Conservation (phyloP, 2,113 vertebrate species). For the Coturnix japonica region DNA sequence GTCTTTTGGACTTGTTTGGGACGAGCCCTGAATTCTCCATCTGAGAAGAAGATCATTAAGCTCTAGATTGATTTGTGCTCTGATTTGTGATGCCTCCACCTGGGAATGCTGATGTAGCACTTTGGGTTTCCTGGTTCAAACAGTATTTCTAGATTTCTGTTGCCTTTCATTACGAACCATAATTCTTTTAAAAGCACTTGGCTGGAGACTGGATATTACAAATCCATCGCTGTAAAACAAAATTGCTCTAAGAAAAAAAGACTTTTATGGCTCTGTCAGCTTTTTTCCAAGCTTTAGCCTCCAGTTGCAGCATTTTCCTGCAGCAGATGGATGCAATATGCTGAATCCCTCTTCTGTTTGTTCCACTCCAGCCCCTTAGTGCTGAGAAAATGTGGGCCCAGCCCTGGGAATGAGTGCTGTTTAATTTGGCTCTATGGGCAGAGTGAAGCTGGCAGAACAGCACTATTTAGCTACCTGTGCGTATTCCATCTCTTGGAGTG, state of each 20-base stretch:
- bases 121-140: background rate
- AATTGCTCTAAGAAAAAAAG: fast-evolving
- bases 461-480: background rate
- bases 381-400: background rate
- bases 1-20: background rate
- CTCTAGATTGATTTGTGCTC: fast-evolving
- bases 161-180: background rate
- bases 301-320: background rate
- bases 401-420: background rate
- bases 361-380: background rate
- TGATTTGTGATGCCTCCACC: background rate
- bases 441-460: background rate
- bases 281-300: background rate
- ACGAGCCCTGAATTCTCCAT: no score
- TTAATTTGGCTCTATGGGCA: background rate
- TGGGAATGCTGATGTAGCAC: background rate
- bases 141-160: background rate
- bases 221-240: fast-evolving
- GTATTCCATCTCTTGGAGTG: background rate
- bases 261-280: fast-evolving
- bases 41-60: fast-evolving
- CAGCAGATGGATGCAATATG: fast-evolving
- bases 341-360: background rate
- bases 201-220: background rate
- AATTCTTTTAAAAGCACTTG: background rate